These are phyloP conservation scores for Nannoperca obscura DNA, from an alignment of 2,797 vertebrate genomes.

Conservation along the genomic window DNA sequence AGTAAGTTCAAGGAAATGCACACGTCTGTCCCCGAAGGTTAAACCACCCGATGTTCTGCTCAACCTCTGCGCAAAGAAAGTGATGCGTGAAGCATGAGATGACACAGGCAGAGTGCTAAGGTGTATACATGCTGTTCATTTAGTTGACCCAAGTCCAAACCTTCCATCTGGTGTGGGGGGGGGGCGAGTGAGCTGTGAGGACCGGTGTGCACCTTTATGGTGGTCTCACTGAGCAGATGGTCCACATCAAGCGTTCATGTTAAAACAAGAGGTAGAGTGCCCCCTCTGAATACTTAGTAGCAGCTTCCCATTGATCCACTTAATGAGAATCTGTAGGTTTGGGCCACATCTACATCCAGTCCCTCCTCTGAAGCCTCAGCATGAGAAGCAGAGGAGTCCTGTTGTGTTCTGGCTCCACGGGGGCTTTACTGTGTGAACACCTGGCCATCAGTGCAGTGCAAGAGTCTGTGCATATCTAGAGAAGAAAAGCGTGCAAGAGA, in stretches of 20 bases:
- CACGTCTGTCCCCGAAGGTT: conserved; percentile 40
- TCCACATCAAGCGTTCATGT: conserved; percentile 17
- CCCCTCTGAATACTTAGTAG: conserved; percentile 62
- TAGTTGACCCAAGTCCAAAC: neutral
- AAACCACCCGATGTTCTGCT: conserved; percentile 35
- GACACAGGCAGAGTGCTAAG: conserved; percentile 46
- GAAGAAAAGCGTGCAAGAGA: conserved; percentile 59
- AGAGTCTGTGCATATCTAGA: conserved; percentile 67
- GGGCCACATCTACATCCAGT: conserved; percentile 33
- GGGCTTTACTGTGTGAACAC: too few relatives aligned
- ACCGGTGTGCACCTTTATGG: conserved; percentile 14
- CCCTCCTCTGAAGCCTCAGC: conserved; percentile 30
- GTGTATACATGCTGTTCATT: conserved; percentile 31
- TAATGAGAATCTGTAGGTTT: conserved; percentile 25
- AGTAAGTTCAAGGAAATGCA: conserved; percentile 47
- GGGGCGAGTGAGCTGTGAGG: conserved; percentile 26
- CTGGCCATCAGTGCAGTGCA: conserved; percentile 68
- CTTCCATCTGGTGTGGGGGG: conserved; percentile 34
- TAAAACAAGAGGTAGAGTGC: conserved; percentile 69
- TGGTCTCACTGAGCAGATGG: conserved; percentile 52
- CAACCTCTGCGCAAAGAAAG: conserved; percentile 42
- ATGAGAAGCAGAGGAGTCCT: conserved; percentile 14
- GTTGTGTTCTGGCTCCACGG: conserved; percentile 33
- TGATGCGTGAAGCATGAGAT: conserved; percentile 37
- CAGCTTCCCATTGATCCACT: conserved; percentile 52